Conservation (phyloP, 2,888 invertebrate species). For the Leptarthrus brevirostris region DNA sequence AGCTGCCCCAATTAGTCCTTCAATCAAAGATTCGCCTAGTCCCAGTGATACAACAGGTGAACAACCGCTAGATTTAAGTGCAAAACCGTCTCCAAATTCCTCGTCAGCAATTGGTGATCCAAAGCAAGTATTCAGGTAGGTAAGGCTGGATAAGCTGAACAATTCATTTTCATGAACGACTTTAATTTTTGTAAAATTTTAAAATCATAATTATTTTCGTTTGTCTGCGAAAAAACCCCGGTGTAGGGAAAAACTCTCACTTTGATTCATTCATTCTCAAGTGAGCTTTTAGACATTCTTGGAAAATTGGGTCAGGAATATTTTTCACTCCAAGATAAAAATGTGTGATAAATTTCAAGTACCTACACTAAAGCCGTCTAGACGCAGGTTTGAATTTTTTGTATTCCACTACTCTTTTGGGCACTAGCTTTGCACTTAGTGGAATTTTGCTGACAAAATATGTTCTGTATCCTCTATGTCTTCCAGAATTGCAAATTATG, state of each 20-base stretch:
- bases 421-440: too few species aligned
- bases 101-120: constrained; percentile 66
- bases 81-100: constrained; percentile 74
- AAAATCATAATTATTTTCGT: not conserved
- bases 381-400: not conserved
- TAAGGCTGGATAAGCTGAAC: constrained; percentile 57
- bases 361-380: not conserved
- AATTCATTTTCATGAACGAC: not conserved
- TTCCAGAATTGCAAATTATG: too few species aligned
- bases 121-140: constrained; percentile 80
- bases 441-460: too few species aligned
- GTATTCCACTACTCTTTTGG: too few species aligned
- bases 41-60: constrained; percentile 70
- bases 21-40: constrained; percentile 68
- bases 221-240: not conserved
- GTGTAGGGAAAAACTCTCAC: not conserved
- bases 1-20: constrained; percentile 65
- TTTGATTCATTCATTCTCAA: too few species aligned
- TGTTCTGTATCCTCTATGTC: too few species aligned
- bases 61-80: constrained; percentile 88
- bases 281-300: not conserved
- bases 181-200: not conserved
- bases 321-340: not conserved
- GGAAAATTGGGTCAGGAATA: not conserved
- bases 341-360: constrained; percentile 3